phyloP scores from a whole-genome alignment of 2,797 vertebrate genomes.

The Bothrops alternatus region DNA sequence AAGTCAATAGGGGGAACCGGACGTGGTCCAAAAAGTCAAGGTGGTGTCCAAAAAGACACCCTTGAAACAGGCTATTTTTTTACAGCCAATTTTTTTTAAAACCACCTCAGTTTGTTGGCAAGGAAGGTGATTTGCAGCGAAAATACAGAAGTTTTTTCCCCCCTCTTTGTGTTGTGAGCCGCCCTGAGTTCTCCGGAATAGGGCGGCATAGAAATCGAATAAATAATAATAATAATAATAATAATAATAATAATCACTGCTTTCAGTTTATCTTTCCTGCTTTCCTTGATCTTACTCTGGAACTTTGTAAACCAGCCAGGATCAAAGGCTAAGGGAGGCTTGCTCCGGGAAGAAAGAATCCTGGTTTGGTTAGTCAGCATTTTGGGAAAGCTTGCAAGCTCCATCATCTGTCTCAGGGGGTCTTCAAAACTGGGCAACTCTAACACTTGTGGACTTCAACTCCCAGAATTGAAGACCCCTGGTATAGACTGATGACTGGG shows the following conservation, averaged over 20 bases:
- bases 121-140: neutral
- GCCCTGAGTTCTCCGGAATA: too few relatives aligned
- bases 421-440: too few relatives aligned
- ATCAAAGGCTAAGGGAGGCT: neutral
- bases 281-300: neutral
- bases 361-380: slow-evolving; percentile 22
- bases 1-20: too few relatives aligned
- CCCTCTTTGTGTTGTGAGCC: too few relatives aligned
- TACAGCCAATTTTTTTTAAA: neutral
- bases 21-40: neutral
- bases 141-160: too few relatives aligned
- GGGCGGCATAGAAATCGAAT: too few relatives aligned
- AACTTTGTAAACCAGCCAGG: neutral
- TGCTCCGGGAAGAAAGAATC: slow-evolving; percentile 18
- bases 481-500: too few relatives aligned
- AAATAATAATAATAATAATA: too few relatives aligned
- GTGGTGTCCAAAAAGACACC: neutral
- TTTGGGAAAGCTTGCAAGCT: slow-evolving; percentile 14
- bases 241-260: too few relatives aligned
- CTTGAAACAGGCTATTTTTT: neutral
- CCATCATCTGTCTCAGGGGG: too few relatives aligned
- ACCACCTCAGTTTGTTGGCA: neutral
- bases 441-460: too few relatives aligned
- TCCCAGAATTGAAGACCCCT: too few relatives aligned
- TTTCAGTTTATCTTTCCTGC: neutral